Evolutionary conservation across 2,888 invertebrate genomes (phyloP).

Genomic region (Apeira syringaria): DNA sequence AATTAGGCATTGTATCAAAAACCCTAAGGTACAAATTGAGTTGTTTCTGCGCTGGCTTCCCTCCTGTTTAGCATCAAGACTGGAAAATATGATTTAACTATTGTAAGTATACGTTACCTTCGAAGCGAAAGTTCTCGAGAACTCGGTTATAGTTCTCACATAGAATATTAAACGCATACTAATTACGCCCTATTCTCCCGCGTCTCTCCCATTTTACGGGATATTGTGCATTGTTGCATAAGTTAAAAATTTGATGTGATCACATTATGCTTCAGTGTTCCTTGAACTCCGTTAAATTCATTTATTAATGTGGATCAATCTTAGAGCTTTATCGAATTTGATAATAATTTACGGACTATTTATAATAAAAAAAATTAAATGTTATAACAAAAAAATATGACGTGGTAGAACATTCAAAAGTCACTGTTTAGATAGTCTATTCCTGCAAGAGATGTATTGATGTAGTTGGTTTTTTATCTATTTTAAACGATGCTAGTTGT

Average conservation of each 20-base stretch:
- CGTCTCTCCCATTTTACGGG: not conserved
- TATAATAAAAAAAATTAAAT: slow-evolving; percentile 49
- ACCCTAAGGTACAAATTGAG: not conserved
- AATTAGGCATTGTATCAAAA: not conserved
- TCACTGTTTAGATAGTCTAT: slow-evolving; percentile 70
- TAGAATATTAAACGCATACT: slow-evolving; percentile 5
- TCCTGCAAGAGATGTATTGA: slow-evolving; percentile 64
- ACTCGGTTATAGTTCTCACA: slow-evolving; percentile 11
- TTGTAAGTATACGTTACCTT: slow-evolving; percentile 28
- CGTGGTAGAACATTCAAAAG: slow-evolving; percentile 51
- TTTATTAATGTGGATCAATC: slow-evolving; percentile 81
- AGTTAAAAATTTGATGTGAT: slow-evolving; percentile 37
- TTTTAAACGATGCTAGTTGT: slow-evolving; percentile 79
- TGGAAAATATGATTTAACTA: slow-evolving; percentile 38
- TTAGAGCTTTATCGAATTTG: slow-evolving; percentile 84
- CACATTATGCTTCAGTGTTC: slow-evolving; percentile 42
- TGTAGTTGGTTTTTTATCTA: slow-evolving; percentile 69
- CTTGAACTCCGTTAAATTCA: slow-evolving; percentile 43
- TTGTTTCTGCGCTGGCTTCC: slow-evolving; percentile 1
- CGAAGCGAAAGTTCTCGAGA: slow-evolving; percentile 9
- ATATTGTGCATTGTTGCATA: too few species aligned
- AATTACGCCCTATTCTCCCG: too few species aligned
- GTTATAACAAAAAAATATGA: slow-evolving; percentile 40
- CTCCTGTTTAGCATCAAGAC: slow-evolving; percentile 43
- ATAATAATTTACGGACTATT: slow-evolving; percentile 82